phyloP scores from a whole-genome alignment of 1,140 invertebrate species.

The Patella vulgata region DNA sequence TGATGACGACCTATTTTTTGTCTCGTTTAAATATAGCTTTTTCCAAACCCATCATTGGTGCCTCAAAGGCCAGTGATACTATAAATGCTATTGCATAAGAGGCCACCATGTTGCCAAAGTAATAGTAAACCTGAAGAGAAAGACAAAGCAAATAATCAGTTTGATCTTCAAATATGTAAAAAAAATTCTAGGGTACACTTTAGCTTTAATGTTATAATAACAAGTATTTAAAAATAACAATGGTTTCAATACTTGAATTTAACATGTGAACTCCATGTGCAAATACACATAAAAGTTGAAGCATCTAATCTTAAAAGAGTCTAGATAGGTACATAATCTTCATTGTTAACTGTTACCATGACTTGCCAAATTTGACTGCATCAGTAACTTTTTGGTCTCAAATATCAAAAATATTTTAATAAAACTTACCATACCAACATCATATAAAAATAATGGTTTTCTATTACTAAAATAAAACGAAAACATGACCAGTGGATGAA shows the following conservation, averaged over 20 bases:
- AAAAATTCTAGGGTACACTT: too few species aligned
- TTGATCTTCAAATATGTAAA: too few species aligned
- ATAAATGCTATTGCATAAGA: conserved; percentile 51
- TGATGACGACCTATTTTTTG: too few species aligned
- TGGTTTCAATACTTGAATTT: too few species aligned
- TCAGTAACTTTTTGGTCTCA: too few species aligned
- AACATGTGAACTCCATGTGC: too few species aligned
- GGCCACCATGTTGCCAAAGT: conserved; percentile 39
- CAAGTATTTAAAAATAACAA: neutral
- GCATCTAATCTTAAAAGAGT: too few species aligned
- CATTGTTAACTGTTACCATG: neutral
- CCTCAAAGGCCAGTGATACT: conserved; percentile 55
- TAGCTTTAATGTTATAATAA: neutral
- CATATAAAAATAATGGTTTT: conserved; percentile 11
- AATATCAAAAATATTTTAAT: neutral
- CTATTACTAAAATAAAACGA: conserved; percentile 15
- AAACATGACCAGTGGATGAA: conserved; percentile 73
- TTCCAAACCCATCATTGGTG: conserved; percentile 54
- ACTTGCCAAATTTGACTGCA: neutral
- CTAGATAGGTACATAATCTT: neutral
- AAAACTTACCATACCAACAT: conserved; percentile 27
- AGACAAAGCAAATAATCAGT: too few species aligned
- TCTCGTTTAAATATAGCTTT: conserved; percentile 31
- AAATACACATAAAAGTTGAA: too few species aligned
- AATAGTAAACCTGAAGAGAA: too few species aligned